A percentile compares a stretch with the other conserved stretches of the same genome.
Conservation (phyloP, 2,797 vertebrate genomes). For the Sebastes diaconus region DNA sequence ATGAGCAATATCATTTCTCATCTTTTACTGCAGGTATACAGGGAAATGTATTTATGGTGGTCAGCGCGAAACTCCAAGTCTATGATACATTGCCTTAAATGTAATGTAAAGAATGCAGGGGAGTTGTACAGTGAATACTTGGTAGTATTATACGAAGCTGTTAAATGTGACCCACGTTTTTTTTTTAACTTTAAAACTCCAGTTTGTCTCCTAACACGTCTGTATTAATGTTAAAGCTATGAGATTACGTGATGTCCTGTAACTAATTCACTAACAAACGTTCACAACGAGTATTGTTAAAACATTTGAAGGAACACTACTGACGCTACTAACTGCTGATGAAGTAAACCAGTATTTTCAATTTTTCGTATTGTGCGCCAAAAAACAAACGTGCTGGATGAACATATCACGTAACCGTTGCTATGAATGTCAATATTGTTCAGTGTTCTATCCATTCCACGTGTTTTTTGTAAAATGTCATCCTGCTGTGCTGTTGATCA, state of each 20-base stretch:
- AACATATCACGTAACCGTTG: background rate
- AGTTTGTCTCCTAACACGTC: slow-evolving; percentile 21
- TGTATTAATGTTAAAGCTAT: slow-evolving; percentile 18
- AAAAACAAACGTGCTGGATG: slow-evolving; percentile 16
- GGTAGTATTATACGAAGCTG: slow-evolving; percentile 38
- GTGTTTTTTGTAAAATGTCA: slow-evolving; percentile 14
- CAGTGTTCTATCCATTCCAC: slow-evolving; percentile 30
- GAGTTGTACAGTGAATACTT: slow-evolving; percentile 35
- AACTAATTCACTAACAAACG: slow-evolving; percentile 28
- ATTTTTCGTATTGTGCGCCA: background rate
- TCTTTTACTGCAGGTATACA: slow-evolving; percentile 52
- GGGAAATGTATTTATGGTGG: slow-evolving; percentile 52
- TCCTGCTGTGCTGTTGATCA: slow-evolving; percentile 5
- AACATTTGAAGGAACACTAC: slow-evolving; percentile 1
- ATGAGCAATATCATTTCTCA: slow-evolving; percentile 58
- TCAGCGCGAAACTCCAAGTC: slow-evolving; percentile 37
- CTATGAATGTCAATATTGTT: slow-evolving; percentile 28
- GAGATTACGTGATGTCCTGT: slow-evolving; percentile 16
- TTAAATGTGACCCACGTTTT: slow-evolving; percentile 28
- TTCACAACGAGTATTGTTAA: background rate
- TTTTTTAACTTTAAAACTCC: background rate
- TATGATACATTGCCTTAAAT: slow-evolving; percentile 77
- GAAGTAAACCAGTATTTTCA: background rate
- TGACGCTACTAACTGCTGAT: slow-evolving; percentile 34
- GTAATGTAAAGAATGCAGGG: slow-evolving; percentile 49